A percentile compares a stretch with the other conserved stretches of the same genome.
These are phyloP conservation scores for Gryon sp. DNA, from an alignment of 1,140 invertebrate species.

Conservation along the genomic window DNA sequence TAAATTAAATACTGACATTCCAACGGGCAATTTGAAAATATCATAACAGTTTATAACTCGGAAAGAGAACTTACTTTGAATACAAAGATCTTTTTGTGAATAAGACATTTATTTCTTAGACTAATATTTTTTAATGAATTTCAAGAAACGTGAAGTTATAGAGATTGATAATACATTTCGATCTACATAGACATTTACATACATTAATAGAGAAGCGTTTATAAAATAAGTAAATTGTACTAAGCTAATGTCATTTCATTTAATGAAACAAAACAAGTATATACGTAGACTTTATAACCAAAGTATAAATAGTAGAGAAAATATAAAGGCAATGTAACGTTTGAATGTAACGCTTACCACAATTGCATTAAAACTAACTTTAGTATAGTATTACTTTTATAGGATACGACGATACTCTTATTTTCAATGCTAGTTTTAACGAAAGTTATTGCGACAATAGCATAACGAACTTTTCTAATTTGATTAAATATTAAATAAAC, in stretches of 20 bases:
- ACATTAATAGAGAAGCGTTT: background rate
- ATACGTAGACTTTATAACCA: slow-evolving; percentile 39
- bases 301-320: slow-evolving; percentile 21
- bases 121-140: slow-evolving; percentile 1
- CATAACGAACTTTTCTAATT: too few species aligned
- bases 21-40: background rate
- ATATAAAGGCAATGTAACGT: slow-evolving; percentile 20
- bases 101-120: background rate
- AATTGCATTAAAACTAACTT: slow-evolving; percentile 60
- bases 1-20: too few species aligned
- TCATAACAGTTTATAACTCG: slow-evolving; percentile 3
- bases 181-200: too few species aligned
- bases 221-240: slow-evolving; percentile 29
- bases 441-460: background rate
- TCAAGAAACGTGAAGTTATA: background rate
- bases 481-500: background rate
- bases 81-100: background rate
- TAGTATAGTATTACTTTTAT: slow-evolving; percentile 46
- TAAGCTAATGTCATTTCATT: slow-evolving; percentile 41
- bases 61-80: background rate
- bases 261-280: slow-evolving; percentile 35
- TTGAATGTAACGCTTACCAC: slow-evolving; percentile 45
- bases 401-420: slow-evolving; percentile 40
- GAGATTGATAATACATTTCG: background rate
- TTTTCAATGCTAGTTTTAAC: slow-evolving; percentile 45